Evolutionary conservation across 2,888 invertebrate species (phyloP).

Genomic region (Gonocerus acuteangulatus): DNA sequence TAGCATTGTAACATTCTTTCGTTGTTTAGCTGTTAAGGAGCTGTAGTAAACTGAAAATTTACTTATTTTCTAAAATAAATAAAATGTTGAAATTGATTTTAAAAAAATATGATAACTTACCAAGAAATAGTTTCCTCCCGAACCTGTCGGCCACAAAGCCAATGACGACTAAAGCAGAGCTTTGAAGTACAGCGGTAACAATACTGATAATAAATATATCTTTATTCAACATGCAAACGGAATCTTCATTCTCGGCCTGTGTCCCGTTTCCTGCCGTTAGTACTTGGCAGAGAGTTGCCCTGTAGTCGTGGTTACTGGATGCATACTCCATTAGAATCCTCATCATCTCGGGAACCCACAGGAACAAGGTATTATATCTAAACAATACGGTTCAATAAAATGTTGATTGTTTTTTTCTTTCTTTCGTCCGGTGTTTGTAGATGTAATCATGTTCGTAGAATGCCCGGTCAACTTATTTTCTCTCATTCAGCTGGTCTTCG

Average conservation of each 20-base stretch:
- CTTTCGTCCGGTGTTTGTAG: too few relatives aligned
- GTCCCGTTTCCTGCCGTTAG: background rate
- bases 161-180: background rate
- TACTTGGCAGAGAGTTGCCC: constrained; percentile 1
- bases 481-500: too few relatives aligned
- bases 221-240: background rate
- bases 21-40: too few relatives aligned
- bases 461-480: too few relatives aligned
- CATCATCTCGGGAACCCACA: constrained; percentile 10
- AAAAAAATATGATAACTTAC: too few relatives aligned
- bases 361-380: constrained; percentile 9
- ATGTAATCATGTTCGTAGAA: too few relatives aligned
- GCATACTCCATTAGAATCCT: background rate
- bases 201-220: background rate
- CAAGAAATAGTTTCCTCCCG: background rate
- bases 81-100: too few relatives aligned
- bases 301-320: background rate
- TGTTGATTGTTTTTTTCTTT: too few relatives aligned
- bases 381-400: too few relatives aligned
- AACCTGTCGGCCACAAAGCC: background rate
- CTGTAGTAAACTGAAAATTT: too few relatives aligned
- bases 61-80: too few relatives aligned
- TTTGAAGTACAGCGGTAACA: background rate
- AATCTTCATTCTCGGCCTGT: background rate
- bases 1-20: too few relatives aligned